Base-by-base conservation (phyloP, 1,140 invertebrate genomes). In the Halesus radiatus region DNA sequence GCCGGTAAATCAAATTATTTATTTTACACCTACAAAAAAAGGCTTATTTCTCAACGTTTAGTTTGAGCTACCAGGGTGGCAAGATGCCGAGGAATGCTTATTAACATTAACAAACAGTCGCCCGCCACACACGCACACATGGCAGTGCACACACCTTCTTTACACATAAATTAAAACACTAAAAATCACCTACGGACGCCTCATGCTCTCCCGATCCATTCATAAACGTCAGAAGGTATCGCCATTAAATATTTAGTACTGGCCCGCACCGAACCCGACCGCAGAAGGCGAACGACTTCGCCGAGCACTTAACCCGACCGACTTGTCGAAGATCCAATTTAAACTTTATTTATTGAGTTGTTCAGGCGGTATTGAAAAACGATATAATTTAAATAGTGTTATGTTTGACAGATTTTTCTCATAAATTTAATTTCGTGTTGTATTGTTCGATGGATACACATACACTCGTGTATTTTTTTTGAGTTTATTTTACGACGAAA, bases 81-180 rank as follows among this genome's bases (percentile, higher is more conserved):
- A 79, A 66, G 76, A 73, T 76, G 62, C 68, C 37, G 37, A 45
- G 37, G 37, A 45, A 45, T 45, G 5, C 37, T 45, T 45, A 45
- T 45, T 45, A 64, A 79, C 76, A 81, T 81, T 78, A 81, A 81
- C 78, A 81, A 82, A 76, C 80, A 79, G 77, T 73, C 74, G 64
- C 60, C 60, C 78, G 78, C 81, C 81, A 80, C 81, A 82, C 81
- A 80, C 81, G 78, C 76, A 64, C 75, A 80, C 72, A 82, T 76
- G 62, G 68, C 52, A 81, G 10, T 50, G 53, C 80, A 64, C 62
- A 82, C 81, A 79, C 81, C 81, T 82, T 77, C 76, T 72, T 80
- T 64, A 76, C 76, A 82, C 81, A 82, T 82, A 82, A 82, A 82
- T 82, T 82, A 82, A 82, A 82, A 82, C 81, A 77, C 81, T 82